Conservation (phyloP, 2,797 vertebrate species). For the Arctocebus calabarensis region DNA sequence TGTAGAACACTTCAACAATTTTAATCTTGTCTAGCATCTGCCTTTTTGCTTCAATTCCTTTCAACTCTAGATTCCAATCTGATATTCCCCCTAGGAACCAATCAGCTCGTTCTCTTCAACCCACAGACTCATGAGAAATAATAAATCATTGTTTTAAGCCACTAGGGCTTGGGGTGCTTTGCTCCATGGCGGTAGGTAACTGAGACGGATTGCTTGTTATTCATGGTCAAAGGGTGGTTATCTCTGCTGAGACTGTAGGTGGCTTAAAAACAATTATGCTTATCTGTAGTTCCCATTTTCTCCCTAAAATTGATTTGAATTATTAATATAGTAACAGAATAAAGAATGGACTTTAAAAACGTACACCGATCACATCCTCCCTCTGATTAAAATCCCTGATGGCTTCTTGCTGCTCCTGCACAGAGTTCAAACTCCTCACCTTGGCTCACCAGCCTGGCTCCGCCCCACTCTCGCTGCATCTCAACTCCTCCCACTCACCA, state of each 20-base stretch:
- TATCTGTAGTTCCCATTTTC: background rate
- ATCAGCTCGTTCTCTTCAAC: background rate
- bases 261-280: background rate
- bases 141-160: background rate
- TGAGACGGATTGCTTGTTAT: background rate
- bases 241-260: background rate
- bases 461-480: background rate
- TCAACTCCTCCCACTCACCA: background rate
- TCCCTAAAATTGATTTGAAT: constrained; percentile 26
- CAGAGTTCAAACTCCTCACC: background rate
- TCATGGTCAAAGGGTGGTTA: background rate
- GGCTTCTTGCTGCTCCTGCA: background rate
- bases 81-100: background rate
- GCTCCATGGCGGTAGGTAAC: constrained; percentile 14
- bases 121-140: background rate
- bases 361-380: background rate
- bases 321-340: background rate
- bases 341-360: constrained; percentile 2
- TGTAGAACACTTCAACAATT: background rate
- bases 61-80: background rate
- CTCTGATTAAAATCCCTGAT: background rate
- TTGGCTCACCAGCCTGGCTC: background rate
- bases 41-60: constrained; percentile 8
- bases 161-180: background rate
- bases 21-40: constrained; percentile 9